Conservation (phyloP, 2,113 vertebrate species). For the Microcebus lehilahytsara region DNA sequence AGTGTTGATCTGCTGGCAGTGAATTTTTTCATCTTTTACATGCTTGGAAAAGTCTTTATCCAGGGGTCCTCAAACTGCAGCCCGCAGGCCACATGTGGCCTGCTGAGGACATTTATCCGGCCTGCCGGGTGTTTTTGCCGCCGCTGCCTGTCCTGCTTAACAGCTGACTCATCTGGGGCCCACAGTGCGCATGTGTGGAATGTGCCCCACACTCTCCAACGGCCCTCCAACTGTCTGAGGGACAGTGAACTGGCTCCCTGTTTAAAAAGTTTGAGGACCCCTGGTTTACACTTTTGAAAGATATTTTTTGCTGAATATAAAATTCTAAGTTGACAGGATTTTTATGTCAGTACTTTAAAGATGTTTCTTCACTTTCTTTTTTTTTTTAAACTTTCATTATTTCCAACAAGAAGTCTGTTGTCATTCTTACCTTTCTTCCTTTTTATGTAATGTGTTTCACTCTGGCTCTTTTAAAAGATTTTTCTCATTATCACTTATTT, state of each 20-base stretch:
- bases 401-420: background rate
- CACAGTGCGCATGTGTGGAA: no score
- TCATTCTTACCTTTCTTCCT: background rate
- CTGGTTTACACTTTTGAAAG: background rate
- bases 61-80: no score
- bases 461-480: background rate
- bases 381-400: background rate
- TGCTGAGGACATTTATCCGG: no score
- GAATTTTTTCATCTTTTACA: background rate
- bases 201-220: no score
- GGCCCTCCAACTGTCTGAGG: no score
- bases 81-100: no score
- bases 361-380: background rate
- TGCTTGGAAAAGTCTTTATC: background rate
- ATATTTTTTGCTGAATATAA: slow-evolving; percentile 14
- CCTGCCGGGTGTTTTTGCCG: no score
- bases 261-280: no score
- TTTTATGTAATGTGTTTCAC: background rate
- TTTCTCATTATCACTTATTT: background rate
- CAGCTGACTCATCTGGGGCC: no score
- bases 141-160: no score
- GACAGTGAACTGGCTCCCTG: no score
- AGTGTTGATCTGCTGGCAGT: background rate
- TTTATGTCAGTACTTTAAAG: background rate
- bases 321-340: background rate